Base-by-base conservation (phyloP, 2,113 vertebrate genomes). In the Sula dactylatra region DNA sequence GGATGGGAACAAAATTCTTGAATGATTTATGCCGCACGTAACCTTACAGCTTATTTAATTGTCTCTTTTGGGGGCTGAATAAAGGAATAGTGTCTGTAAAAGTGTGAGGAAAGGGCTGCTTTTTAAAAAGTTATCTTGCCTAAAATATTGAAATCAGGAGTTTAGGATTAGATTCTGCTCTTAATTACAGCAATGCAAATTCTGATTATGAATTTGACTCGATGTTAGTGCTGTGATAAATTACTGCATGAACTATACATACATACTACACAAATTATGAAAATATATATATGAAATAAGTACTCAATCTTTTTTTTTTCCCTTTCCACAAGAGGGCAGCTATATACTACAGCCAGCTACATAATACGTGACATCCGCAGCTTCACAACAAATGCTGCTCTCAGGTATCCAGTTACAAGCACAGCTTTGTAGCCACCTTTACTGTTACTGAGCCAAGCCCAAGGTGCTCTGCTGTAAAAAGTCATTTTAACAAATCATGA, bases 301-400 rank as follows among this genome's bases (percentile, higher is more conserved):
- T 6, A 13, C 24, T 36, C 40, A 47, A 1, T 4, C 2, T 14
- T 19, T 13, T 56, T 36, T 42, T 34, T 38, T 5, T 7, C 36
- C 36, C 31, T 74, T 73, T 58, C 96, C 94, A 91, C 80, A 1
- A 87, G 92, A 92, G 86, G 94, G 92, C 92, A 78, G 88, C 92
- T 58, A 40, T 31, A n/a, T n/a, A 20, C 45, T 31, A 1, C 59
- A 83, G 69, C 55, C 77, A 56, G n/a, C 42, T 9, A 1, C 38
- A 16, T 1, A 4, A 4, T 0, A 4, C 13, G 6, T 3, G 3
- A 17, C 54, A 76, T 2, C 61, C 6, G 1, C 22, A 65, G 44
- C 52, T 42, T 59, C 62, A 5, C 44, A 36, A 1, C 22, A 61
- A 59, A 55, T 0, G 36, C 49, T 67, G 47, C 65, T 82, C 18